Base-by-base conservation (phyloP, 2,113 vertebrate species). In the Myotis yumanensis region DNA sequence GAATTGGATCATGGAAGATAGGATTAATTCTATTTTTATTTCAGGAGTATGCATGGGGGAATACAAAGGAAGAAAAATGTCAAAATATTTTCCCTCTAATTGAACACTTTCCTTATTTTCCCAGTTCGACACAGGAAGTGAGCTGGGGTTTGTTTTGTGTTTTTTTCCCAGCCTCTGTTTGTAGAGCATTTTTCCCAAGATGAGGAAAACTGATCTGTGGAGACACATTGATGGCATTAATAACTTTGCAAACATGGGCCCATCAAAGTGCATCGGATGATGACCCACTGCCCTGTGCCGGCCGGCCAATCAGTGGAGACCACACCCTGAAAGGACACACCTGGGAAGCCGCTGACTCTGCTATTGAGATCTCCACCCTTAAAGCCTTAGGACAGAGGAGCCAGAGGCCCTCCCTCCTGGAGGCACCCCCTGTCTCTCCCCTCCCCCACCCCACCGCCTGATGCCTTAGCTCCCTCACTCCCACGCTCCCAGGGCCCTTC, bases 61-160 rank as follows among this genome's bases (percentile, higher is more conserved):
- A 92, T 86, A 84, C 72, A 88, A 79, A 37, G 40, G 30, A 91
- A 76, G n/a, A 48, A 68, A 92, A 88, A 54, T 22, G 16, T 93
- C 48, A 86, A 71, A 81, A 66, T 46, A 77, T 18, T 51, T 71
- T 85, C 20, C 80, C 15, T 90, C 11, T 82, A 87, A 75, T 37
- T 68, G 62, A 91, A 91, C 2, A 48, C 22, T 80, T 75, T 35
- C 72, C 59, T 79, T 77, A 14, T 64, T 96, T 96, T 95, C 37
- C 14, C 0, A 28, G 7, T 83, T 93, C 4, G 72, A 17, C 68
- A 75, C 2, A 79, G 52, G 48, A 93, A 85, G 79, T 66, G 57
- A 96, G 16, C 28, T 83, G 54, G 32, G n/a, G 22, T 80, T 28
- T 35, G 82, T 94, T 97, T 87, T 90, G 32, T 2, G 35, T 1